Percentiles rank a stretch among this genome's conserved stretches.
Evolutionary conservation across 2,888 invertebrate species (phyloP).

Genomic region (Tinea trinotella): DNA sequence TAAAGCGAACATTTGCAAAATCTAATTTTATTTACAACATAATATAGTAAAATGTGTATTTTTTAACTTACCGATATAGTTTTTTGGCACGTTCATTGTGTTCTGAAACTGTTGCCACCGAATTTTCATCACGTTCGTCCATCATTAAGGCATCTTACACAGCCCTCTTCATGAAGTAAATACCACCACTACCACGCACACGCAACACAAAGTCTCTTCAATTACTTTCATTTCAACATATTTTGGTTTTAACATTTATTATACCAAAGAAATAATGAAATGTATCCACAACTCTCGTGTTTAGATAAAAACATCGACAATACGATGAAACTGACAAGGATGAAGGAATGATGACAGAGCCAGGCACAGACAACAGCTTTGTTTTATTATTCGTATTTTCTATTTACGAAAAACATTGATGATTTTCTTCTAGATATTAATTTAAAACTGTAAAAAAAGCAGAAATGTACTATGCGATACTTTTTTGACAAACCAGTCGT

Average conservation of each 20-base stretch:
- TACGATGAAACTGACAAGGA: background rate
- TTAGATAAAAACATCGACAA: background rate
- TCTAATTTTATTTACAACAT: background rate
- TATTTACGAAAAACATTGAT: background rate
- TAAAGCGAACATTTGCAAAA: background rate
- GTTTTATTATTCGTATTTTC: background rate
- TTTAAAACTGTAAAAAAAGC: background rate
- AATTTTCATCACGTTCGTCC: slow-evolving; percentile 55
- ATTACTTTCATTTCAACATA: slow-evolving; percentile 3
- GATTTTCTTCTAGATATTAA: background rate
- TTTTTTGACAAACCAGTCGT: background rate
- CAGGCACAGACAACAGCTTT: too few species aligned
- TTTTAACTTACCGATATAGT: slow-evolving; percentile 50
- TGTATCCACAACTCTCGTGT: background rate
- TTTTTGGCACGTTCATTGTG: slow-evolving; percentile 64
- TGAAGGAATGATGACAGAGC: too few species aligned
- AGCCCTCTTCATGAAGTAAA: slow-evolving; percentile 1
- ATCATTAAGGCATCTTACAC: slow-evolving; percentile 64
- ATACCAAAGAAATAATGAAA: background rate
- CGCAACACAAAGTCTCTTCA: background rate
- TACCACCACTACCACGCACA: background rate
- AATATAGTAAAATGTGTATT: background rate
- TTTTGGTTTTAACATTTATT: background rate
- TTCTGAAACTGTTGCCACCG: slow-evolving; percentile 54
- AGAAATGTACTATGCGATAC: background rate